A percentile compares a stretch with the other conserved stretches of the same genome.
Evolutionary conservation across 2,113 vertebrate genomes (phyloP).

Genomic region (Proterorhinus semilunaris): DNA sequence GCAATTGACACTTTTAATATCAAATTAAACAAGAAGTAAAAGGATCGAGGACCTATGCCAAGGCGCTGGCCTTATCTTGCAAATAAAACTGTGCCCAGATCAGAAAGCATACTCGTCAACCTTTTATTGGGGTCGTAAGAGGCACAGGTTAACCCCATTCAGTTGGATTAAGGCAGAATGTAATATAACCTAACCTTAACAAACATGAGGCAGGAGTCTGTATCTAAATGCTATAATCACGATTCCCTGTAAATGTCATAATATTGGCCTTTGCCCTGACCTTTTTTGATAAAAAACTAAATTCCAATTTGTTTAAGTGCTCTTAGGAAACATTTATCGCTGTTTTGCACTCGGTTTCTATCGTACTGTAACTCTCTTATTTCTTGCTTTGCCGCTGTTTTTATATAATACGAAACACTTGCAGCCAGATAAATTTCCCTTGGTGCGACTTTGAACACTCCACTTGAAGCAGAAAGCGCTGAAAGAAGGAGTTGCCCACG

Average conservation of each 20-base stretch:
- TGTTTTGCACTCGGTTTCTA: neutral
- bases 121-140: too few relatives aligned
- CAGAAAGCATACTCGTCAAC: too few relatives aligned
- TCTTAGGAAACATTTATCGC: neutral
- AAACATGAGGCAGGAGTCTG: too few relatives aligned
- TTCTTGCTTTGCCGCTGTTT: neutral
- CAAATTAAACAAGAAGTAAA: too few relatives aligned
- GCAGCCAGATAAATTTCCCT: neutral
- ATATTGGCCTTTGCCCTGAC: neutral
- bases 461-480: neutral
- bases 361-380: neutral
- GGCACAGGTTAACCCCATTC: too few relatives aligned
- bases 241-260: neutral
- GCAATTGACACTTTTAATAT: too few relatives aligned
- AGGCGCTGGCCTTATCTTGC: too few relatives aligned
- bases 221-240: too few relatives aligned
- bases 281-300: neutral
- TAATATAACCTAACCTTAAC: too few relatives aligned
- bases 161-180: too few relatives aligned
- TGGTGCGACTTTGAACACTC: slow-evolving; percentile 5
- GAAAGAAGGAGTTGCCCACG: slow-evolving; percentile 1
- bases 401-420: neutral
- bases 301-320: neutral
- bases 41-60: too few relatives aligned
- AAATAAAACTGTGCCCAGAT: too few relatives aligned